phyloP scores from a whole-genome alignment of 1,140 invertebrate genomes.

The Drosophila kikkawai region DNA sequence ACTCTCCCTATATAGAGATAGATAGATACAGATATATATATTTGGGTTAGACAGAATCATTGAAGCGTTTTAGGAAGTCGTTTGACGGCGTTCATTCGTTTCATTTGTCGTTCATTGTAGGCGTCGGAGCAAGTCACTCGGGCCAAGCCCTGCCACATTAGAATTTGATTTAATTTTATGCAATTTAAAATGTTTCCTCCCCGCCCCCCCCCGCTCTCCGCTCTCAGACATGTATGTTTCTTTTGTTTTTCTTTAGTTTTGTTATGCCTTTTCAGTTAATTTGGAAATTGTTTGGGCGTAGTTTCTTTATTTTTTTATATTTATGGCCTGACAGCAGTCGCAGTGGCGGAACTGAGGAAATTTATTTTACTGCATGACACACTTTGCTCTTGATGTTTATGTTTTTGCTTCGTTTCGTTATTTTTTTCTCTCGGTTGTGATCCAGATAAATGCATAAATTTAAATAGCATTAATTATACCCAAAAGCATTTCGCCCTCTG shows the following conservation, averaged over 20 bases:
- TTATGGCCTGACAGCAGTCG: slow-evolving; percentile 72
- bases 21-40: slow-evolving; percentile 22
- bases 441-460: slow-evolving; percentile 68
- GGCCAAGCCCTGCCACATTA: slow-evolving; percentile 69
- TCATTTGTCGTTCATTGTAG: slow-evolving; percentile 61
- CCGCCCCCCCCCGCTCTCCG: background rate
- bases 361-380: slow-evolving; percentile 75
- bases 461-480: slow-evolving; percentile 62
- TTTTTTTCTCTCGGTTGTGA: slow-evolving; percentile 16
- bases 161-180: slow-evolving; percentile 84
- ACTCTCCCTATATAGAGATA: slow-evolving; percentile 14
- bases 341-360: slow-evolving; percentile 55
- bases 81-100: slow-evolving; percentile 54
- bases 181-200: slow-evolving; percentile 69
- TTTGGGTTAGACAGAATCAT: slow-evolving; percentile 77
- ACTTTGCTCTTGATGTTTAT: slow-evolving; percentile 61
- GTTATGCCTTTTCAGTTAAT: slow-evolving; percentile 48
- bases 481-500: slow-evolving; percentile 35
- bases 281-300: slow-evolving; percentile 77
- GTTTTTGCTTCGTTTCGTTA: slow-evolving; percentile 20
- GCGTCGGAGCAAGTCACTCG: slow-evolving; percentile 62
- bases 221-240: slow-evolving; percentile 36
- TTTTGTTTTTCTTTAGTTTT: slow-evolving; percentile 56
- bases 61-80: slow-evolving; percentile 82
- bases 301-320: slow-evolving; percentile 51